These are phyloP conservation scores for Sinella curviseta DNA, from an alignment of 1,140 invertebrate genomes.

Conservation along the genomic window DNA sequence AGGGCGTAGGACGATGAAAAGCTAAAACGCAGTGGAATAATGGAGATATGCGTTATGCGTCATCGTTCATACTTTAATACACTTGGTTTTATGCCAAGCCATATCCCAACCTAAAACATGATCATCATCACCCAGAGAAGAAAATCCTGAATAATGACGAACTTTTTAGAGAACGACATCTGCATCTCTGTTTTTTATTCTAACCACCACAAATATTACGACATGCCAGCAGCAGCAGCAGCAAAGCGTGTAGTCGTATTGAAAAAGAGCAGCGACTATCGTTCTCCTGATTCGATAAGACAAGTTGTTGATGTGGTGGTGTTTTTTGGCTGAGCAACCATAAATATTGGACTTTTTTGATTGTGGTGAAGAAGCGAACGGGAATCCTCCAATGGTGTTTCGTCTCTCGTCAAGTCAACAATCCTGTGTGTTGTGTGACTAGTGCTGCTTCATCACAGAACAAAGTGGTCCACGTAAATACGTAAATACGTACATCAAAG, in stretches of 20 bases:
- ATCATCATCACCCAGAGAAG: neutral
- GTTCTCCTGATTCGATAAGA: neutral
- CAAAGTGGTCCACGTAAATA: no score
- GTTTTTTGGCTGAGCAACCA: neutral
- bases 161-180: neutral
- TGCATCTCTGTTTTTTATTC: no score
- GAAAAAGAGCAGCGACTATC: no score
- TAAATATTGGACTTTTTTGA: slow-evolving; percentile 13
- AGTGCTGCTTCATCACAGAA: no score
- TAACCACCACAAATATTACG: no score
- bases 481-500: no score
- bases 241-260: no score
- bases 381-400: neutral
- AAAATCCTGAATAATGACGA: neutral
- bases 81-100: neutral
- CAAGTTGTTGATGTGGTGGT: neutral
- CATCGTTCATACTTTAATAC: neutral
- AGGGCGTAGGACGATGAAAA: slow-evolving; percentile 8
- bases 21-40: no score
- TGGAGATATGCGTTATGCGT: no score
- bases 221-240: no score
- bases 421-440: no score
- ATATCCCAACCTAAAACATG: neutral
- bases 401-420: neutral
- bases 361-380: neutral